phyloP scores from a whole-genome alignment of 1,140 invertebrate genomes.

The Caenorhabditis tropicalis region DNA sequence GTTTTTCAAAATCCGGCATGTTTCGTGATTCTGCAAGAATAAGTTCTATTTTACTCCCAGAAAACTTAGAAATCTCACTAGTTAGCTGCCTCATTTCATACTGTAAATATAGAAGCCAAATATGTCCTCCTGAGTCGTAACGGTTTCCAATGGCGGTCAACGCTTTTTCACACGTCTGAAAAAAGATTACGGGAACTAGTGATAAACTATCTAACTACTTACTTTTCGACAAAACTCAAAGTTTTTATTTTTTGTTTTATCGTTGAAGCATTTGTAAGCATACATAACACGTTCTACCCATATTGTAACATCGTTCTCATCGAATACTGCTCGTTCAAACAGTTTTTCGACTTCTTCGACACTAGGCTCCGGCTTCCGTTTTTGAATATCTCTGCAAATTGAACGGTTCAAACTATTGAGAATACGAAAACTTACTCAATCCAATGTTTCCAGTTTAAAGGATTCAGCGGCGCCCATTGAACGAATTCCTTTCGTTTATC shows the following conservation, averaged over 20 bases:
- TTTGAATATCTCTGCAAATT: background rate
- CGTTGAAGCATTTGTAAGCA: background rate
- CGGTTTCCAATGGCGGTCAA: background rate
- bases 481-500: background rate
- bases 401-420: background rate
- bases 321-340: background rate
- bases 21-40: background rate
- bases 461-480: background rate
- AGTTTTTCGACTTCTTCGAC: slow-evolving; percentile 9
- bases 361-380: background rate
- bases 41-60: background rate
- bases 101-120: background rate
- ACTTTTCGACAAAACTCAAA: background rate
- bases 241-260: background rate
- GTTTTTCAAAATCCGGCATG: background rate
- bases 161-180: slow-evolving; percentile 1
- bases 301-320: background rate
- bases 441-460: slow-evolving; percentile 23
- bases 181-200: no score
- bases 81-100: background rate
- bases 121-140: slow-evolving; percentile 15
- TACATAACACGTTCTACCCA: background rate
- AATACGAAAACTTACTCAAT: background rate
- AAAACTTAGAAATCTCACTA: background rate
- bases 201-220: no score